Evolutionary conservation across 2,797 vertebrate genomes (phyloP).

Genomic region (Myotis myotis): DNA sequence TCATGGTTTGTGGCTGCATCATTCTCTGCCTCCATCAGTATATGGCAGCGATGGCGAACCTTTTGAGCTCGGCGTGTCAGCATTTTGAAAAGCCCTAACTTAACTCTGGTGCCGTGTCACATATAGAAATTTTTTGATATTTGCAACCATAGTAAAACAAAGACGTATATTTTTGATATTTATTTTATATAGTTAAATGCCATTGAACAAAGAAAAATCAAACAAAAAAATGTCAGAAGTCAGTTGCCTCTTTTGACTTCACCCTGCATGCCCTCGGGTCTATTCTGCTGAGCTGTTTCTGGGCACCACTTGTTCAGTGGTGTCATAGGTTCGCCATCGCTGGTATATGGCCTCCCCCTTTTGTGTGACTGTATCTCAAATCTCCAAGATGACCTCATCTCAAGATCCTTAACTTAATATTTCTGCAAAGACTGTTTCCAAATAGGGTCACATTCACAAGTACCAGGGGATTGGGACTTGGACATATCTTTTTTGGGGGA

Average conservation of each 20-base stretch:
- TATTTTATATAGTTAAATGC: no score
- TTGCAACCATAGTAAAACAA: no score
- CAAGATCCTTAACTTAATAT: not conserved
- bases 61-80: no score
- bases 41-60: no score
- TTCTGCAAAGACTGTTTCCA: not conserved
- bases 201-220: no score
- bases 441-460: not conserved
- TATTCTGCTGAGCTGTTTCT: rapidly evolving
- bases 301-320: rapidly evolving
- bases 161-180: no score
- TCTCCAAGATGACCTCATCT: not conserved
- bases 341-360: not conserved
- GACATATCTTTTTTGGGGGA: not conserved
- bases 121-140: no score
- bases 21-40: not conserved
- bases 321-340: rapidly evolving
- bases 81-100: no score
- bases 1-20: not conserved
- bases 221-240: not conserved
- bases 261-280: rapidly evolving
- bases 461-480: not conserved
- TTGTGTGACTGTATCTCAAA: not conserved
- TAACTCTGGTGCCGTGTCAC: no score
- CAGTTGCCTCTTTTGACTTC: rapidly evolving